These are phyloP conservation scores for Cladorhizidae sp. DNA, from an alignment of 37 sponge, comb jelly and placozoan genomes.

Conservation along the genomic window DNA sequence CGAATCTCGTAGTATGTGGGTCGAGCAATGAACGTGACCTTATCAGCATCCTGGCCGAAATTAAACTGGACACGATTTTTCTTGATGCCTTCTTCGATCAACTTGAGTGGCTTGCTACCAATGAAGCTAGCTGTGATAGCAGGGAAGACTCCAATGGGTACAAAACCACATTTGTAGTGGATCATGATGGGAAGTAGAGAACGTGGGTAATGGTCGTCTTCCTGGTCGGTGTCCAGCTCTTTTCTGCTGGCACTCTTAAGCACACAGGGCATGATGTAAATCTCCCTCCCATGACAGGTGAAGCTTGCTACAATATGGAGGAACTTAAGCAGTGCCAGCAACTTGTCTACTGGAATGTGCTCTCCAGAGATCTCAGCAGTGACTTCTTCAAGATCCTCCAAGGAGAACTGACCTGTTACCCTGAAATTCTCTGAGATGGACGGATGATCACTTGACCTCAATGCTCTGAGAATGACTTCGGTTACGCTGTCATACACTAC, in stretches of 20 bases:
- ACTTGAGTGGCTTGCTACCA: background rate
- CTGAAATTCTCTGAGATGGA: background rate
- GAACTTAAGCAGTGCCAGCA: background rate
- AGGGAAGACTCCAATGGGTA: conserved; percentile 5
- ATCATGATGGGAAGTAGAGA: background rate
- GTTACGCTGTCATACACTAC: conserved; percentile 11
- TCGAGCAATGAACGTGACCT: conserved; percentile 1
- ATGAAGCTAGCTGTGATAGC: background rate
- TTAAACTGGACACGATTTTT: background rate
- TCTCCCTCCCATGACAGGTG: background rate
- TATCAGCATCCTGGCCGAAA: background rate
- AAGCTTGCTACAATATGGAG: background rate
- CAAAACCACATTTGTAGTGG: background rate
- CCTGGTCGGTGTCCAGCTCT: background rate
- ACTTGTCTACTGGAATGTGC: background rate
- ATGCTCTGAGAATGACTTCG: conserved; percentile 3
- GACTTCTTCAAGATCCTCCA: background rate
- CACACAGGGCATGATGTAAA: background rate
- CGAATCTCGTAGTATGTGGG: background rate
- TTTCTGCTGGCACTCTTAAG: background rate
- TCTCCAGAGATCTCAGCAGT: background rate
- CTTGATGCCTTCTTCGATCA: background rate
- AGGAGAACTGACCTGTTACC: conserved; percentile 4
- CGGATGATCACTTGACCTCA: background rate
- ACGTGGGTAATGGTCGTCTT: too few species aligned